Conservation (phyloP, 2,113 vertebrate species). For the Suncus etruscus region DNA sequence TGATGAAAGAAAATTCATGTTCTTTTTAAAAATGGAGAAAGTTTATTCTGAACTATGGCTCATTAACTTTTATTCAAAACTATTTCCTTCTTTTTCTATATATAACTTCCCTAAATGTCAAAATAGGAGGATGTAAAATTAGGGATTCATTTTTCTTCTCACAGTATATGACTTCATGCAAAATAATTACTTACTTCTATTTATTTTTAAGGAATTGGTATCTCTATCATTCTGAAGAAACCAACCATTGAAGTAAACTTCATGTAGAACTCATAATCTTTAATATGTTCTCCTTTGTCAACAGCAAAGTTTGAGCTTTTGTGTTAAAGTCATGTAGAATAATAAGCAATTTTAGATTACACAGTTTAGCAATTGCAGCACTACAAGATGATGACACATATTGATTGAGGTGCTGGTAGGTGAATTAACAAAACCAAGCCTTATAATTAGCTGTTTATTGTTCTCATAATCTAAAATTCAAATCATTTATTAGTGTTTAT, state of each 20-base stretch:
- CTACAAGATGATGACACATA: rapidly evolving
- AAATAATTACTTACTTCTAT: background rate
- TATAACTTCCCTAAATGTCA: background rate
- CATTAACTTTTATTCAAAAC: background rate
- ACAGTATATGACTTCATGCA: background rate
- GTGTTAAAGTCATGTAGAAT: background rate
- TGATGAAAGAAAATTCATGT: no score
- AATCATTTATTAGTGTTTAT: no score
- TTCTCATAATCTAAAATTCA: background rate
- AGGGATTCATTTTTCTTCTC: background rate
- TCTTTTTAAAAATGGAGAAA: background rate
- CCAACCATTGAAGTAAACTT: no score
- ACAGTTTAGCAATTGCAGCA: background rate
- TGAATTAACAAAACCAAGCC: background rate
- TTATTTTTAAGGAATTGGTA: background rate
- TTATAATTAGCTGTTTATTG: background rate
- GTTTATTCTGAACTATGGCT: background rate
- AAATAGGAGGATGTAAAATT: background rate
- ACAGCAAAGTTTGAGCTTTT: background rate
- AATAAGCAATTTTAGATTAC: background rate
- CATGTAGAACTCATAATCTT: background rate
- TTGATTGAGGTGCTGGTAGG: background rate
- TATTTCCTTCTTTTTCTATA: background rate
- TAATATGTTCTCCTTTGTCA: background rate
- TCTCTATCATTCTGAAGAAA: background rate